These are phyloP conservation scores for Spermophilus dauricus DNA, from an alignment of 2,113 vertebrate genomes.

Conservation along the genomic window DNA sequence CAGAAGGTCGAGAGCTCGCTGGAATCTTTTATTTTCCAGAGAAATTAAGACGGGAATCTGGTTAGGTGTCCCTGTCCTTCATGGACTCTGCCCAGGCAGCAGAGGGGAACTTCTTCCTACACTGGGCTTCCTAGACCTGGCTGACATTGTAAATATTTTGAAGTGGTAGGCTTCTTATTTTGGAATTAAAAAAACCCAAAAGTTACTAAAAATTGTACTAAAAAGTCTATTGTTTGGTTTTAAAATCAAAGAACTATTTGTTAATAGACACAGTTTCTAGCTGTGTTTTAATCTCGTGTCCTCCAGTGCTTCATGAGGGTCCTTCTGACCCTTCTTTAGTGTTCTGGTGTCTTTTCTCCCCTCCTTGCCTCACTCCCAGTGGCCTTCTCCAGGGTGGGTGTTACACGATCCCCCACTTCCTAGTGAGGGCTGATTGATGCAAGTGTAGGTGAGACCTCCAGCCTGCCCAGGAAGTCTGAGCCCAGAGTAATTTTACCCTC, in stretches of 20 bases:
- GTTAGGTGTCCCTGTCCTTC: background rate
- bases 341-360: background rate
- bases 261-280: background rate
- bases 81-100: rapidly evolving
- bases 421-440: background rate
- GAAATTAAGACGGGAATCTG: background rate
- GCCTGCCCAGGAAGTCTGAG: background rate
- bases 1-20: background rate
- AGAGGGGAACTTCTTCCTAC: background rate
- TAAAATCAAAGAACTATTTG: conserved; percentile 3
- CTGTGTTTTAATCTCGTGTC: background rate
- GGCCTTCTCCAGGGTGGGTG: background rate
- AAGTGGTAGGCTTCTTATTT: conserved; percentile 21
- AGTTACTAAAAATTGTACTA: background rate
- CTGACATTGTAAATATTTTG: background rate
- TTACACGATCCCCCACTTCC: rapidly evolving
- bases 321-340: rapidly evolving
- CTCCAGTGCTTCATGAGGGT: background rate
- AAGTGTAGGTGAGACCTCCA: too few species aligned
- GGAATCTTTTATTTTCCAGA: background rate
- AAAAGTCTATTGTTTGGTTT: conserved; percentile 46
- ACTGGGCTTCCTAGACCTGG: background rate
- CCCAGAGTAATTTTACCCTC: background rate
- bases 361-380: background rate
- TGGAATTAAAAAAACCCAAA: background rate